Evolutionary conservation across 2,113 vertebrate species (phyloP).

Genomic region (Phrynosoma platyrhinos): DNA sequence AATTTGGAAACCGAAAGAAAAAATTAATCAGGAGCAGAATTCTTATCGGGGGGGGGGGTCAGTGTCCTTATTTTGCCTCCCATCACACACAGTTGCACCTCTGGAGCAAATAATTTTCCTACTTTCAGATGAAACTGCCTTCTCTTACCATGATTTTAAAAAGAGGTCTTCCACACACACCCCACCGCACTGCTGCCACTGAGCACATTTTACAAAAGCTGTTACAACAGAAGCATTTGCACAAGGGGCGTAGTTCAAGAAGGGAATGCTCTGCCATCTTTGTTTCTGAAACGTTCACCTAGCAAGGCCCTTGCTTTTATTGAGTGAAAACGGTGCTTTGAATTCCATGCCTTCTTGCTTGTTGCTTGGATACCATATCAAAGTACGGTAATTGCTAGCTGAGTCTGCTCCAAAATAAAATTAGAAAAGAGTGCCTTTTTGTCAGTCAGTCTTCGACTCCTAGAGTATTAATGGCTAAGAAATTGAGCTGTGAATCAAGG

Average conservation of each 20-base stretch:
- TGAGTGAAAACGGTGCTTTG: constrained; percentile 14
- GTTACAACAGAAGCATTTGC: not conserved
- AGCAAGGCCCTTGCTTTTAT: not conserved
- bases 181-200: not conserved
- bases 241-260: not conserved
- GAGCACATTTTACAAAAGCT: not conserved
- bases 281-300: not conserved
- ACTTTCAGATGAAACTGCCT: not conserved
- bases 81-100: too few species aligned
- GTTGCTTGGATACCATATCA: constrained; percentile 31
- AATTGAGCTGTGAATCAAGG: constrained; percentile 8
- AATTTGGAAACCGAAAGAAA: too few species aligned
- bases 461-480: not conserved
- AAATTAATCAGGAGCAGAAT: too few species aligned
- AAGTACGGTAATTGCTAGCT: constrained; percentile 19
- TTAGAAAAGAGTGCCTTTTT: constrained; percentile 16
- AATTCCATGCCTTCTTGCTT: not conserved
- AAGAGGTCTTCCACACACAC: not conserved
- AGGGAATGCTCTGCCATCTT: constrained; percentile 10
- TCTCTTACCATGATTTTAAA: not conserved
- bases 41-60: too few species aligned
- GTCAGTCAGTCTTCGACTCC: not conserved
- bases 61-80: too few species aligned
- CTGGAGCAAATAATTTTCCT: too few species aligned
- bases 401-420: constrained; percentile 32